Base-by-base conservation (phyloP, 2,113 vertebrate genomes). In the Arizona elegans region DNA sequence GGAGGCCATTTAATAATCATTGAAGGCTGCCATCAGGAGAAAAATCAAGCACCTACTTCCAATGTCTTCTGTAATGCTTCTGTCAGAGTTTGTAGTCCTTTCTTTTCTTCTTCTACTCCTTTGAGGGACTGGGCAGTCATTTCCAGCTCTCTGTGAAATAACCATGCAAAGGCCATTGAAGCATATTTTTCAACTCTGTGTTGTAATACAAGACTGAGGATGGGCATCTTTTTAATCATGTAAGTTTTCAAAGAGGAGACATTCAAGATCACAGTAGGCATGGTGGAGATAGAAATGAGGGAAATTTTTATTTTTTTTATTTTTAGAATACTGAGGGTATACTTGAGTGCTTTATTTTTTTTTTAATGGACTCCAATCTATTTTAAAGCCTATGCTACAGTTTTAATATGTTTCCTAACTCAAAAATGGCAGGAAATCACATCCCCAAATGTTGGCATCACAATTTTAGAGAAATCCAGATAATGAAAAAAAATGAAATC, bases 71-170 rank as follows among this genome's bases (percentile, higher is more conserved):
- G 99, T 85, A 99, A 97, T 91, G 98, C 97, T 59, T 98, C 95
- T 0, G 98, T 99, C 89, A 99, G 95, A 92, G 96, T 97, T 94
- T 97, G 97, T 86, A 99, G 97, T 93, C 99, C 98, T 89, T 98
- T 98, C 91, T 99, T 99, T 96, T 99, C 99, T 85, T 96, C 98
- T 94, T 99, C 99, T 9, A 99, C 99, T 4, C 98, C 98, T 92
- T 97, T 98, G 95, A 99, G 98, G 33, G 98, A 99, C 94, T 96
- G 97, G 92, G 98, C 96, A 1, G 99, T 99, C 54, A 98, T 97
- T 89, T 99, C 99, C 92, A 99, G 97, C 95, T 99, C 99, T 96
- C 99, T 99, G 96, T 59, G 90, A 94, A 91, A 95, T 87, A 96
- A 47, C 92, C 93, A 95, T 24, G 11, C 75, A 26, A 50, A 92